phyloP scores from a whole-genome alignment of 2,797 vertebrate species.

The Chiloscyllium punctatum region DNA sequence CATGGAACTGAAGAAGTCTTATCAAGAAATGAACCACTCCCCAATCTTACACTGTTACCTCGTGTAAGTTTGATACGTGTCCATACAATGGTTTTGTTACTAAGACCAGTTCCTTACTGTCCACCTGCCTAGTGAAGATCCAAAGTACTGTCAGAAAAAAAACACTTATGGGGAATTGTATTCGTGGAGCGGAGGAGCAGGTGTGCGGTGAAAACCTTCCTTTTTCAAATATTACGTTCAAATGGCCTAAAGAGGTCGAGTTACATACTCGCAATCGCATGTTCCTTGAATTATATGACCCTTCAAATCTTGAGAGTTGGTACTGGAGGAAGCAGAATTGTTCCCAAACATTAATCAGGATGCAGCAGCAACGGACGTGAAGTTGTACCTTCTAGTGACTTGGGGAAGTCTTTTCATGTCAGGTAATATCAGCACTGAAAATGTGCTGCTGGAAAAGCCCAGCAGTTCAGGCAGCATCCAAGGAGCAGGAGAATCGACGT shows the following conservation, averaged over 20 bases:
- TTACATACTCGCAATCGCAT: neutral
- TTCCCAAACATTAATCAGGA: neutral
- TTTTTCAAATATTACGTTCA: neutral
- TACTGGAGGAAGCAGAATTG: neutral
- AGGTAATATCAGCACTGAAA: no score
- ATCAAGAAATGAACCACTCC: neutral
- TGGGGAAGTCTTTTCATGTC: neutral
- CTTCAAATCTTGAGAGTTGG: neutral
- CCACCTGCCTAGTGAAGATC: neutral
- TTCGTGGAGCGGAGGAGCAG: neutral
- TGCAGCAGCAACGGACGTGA: neutral
- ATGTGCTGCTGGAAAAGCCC: no score
- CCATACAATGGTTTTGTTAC: neutral
- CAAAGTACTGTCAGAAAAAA: neutral
- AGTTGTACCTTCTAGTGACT: neutral
- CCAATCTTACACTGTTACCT: neutral
- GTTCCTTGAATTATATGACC: neutral
- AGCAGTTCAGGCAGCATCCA: no score
- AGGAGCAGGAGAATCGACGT: no score
- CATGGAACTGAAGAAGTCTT: no score
- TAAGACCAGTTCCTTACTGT: neutral
- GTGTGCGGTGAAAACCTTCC: neutral
- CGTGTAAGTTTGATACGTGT: neutral
- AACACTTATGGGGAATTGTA: neutral
- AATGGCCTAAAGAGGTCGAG: neutral